Evolutionary conservation across 2,113 vertebrate genomes (phyloP), one percentile per base, ranked within the genome.

Genomic region (Engraulis encrasicolus): DNA sequence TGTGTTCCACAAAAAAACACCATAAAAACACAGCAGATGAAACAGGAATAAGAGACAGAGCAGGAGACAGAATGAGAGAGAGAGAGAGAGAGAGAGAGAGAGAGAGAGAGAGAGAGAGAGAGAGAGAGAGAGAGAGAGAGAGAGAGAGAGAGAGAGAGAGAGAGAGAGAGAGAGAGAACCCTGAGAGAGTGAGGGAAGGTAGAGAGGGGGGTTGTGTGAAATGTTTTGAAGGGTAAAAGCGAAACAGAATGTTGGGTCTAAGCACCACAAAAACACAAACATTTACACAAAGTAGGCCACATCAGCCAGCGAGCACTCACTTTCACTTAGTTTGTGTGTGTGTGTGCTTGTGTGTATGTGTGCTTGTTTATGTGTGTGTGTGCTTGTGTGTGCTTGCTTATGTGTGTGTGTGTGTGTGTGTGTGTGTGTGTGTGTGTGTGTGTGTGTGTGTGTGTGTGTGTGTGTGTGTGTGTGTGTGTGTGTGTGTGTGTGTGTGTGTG

Each of bases 351-450:
- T 52, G 50, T 52, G 50, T 52, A 18, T 52, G 50, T 52, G 50
- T 52, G 54, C 23, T 19, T 23, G 19, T 58, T 19, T 58, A 20
- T 58, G 23, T 66, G 23, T n/a, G 12, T 11, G 31, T 12, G n/a
- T 66, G 58, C 14, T 31, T 66, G 6, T 31, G 58, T 66, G 27
- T 14, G 58, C n/a, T n/a, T n/a, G n/a, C n/a, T n/a, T n/a, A n/a
- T 58, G 54, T 58, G 54, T 58, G 20, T n/a, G 54, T 58, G 54
- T n/a, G 50, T 52, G 50, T 52, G 50, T 52, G 50, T 52, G 50
- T 52, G 50, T 52, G 54, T 58, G 54, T 23, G 19, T 58, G 54
- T 58, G 54, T 58, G 23, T 66, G 23, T n/a, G 12, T 11, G 31
- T 12, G n/a, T 66, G 58, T 27, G 11, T 66, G 6, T 31, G 58